These are phyloP conservation scores for Hippotragus niger DNA, from an alignment of 2,113 vertebrate species.

Conservation along the genomic window DNA sequence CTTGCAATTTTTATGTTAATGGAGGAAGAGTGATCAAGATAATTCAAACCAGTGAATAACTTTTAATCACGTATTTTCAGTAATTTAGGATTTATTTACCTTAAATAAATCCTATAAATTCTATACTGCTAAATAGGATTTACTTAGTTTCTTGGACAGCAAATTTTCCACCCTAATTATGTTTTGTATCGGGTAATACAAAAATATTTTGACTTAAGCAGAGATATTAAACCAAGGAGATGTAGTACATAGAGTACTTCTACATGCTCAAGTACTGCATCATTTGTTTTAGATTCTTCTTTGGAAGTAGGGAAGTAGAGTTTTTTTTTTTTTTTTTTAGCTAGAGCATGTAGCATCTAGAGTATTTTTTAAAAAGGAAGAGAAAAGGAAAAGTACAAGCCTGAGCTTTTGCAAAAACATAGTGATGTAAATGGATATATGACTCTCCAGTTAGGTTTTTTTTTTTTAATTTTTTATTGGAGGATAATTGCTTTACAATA, in stretches of 20 bases:
- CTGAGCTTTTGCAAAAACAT: neutral
- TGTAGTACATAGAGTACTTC: neutral
- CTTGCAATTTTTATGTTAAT: constrained; percentile 12
- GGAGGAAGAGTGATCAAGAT: neutral
- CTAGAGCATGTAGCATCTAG: no score
- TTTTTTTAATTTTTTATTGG: neutral
- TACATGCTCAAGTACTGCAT: neutral
- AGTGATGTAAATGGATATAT: neutral
- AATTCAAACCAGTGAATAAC: neutral
- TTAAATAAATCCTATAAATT: neutral
- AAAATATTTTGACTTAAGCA: neutral
- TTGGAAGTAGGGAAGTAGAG: neutral
- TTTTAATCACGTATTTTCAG: constrained; percentile 32
- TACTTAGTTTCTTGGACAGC: neutral
- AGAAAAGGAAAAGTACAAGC: neutral
- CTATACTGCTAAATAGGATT: neutral
- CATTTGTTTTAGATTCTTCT: neutral
- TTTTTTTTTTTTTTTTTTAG: no score
- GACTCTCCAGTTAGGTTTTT: neutral
- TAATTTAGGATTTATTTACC: neutral
- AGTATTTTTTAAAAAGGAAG: neutral
- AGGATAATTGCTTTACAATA: neutral
- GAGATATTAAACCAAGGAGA: neutral
- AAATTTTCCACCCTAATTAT: constrained; percentile 18
- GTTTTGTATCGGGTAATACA: neutral